Conservation (phyloP, 2,113 vertebrate species). For the Pycnonotus jocosus region DNA sequence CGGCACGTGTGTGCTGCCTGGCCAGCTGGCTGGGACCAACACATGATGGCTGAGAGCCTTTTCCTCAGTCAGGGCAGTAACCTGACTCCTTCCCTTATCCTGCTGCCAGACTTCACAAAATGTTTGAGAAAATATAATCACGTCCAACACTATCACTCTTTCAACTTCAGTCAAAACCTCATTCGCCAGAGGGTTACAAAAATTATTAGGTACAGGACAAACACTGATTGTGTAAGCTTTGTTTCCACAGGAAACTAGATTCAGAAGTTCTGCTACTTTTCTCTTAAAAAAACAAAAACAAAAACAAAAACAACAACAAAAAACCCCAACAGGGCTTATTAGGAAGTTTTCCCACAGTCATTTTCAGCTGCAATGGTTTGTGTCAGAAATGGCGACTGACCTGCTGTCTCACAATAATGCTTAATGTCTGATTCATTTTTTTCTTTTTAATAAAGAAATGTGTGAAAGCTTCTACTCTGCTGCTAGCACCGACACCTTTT, state of each 20-base stretch:
- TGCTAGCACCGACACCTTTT: background rate
- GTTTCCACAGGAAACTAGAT: conserved; percentile 46
- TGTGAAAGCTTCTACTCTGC: background rate
- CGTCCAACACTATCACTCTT: background rate
- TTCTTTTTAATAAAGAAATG: background rate
- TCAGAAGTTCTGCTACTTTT: conserved; percentile 24
- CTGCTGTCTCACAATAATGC: background rate
- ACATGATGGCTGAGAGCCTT: background rate
- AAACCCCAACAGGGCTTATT: background rate
- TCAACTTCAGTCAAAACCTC: background rate
- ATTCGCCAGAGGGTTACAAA: background rate
- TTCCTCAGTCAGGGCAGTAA: background rate
- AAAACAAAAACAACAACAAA: too few species aligned
- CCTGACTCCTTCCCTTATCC: background rate
- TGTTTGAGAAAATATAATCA: background rate
- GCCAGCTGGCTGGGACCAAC: background rate
- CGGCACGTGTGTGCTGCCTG: background rate
- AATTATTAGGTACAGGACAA: conserved; percentile 2
- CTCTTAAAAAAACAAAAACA: background rate
- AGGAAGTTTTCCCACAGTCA: background rate
- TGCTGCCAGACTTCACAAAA: background rate
- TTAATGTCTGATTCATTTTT: background rate
- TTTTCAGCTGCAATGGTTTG: background rate
- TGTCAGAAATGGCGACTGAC: background rate
- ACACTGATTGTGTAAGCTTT: conserved; percentile 15